Conservation (phyloP, 2,113 vertebrate species). For the Leptobrachium ailaonicum region DNA sequence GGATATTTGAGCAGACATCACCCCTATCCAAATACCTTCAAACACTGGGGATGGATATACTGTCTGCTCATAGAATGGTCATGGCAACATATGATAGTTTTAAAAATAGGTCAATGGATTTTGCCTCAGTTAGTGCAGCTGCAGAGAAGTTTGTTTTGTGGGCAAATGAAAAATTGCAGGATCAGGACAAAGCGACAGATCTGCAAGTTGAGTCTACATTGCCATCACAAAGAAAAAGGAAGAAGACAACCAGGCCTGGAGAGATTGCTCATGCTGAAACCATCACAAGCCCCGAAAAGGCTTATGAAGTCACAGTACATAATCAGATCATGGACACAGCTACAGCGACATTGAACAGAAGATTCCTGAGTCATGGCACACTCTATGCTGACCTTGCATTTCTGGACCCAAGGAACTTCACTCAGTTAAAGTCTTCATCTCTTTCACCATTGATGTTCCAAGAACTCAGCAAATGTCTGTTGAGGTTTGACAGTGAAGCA, state of each 20-base stretch:
- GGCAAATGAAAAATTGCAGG: background rate
- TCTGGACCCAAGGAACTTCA: background rate
- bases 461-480: background rate
- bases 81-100: background rate
- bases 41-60: background rate
- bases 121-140: background rate
- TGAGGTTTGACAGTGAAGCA: too few relatives aligned
- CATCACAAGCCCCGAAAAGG: background rate
- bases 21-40: background rate
- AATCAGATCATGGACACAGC: too few relatives aligned
- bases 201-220: background rate
- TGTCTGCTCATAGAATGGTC: background rate
- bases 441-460: too few relatives aligned
- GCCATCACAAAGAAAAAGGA: background rate
- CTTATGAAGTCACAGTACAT: too few relatives aligned
- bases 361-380: background rate
- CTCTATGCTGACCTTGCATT: background rate
- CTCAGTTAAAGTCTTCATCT: background rate
- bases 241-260: too few relatives aligned
- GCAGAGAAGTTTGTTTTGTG: background rate
- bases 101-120: background rate
- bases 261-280: too few relatives aligned
- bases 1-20: background rate
- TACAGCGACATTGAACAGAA: background rate
- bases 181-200: background rate